Conservation (phyloP, 2,797 vertebrate genomes). For the Lepidocolaptes lacrymiger region DNA sequence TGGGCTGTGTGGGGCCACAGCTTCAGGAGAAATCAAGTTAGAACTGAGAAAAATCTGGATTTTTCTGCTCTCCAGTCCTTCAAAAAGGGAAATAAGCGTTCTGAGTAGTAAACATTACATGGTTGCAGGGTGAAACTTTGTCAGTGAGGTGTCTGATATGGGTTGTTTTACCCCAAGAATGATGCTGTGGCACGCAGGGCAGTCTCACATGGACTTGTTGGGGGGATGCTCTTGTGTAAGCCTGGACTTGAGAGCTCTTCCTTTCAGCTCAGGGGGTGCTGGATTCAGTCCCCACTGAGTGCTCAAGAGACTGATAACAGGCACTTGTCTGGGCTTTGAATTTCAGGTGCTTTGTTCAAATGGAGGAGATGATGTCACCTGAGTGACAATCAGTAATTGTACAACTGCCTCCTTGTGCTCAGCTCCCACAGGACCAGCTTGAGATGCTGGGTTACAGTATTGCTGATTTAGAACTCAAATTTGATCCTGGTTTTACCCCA, state of each 20-base stretch:
- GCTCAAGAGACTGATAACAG: background rate
- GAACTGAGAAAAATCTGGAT: background rate
- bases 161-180: background rate
- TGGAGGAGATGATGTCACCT: rapidly evolving
- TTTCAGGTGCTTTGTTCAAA: background rate
- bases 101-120: background rate
- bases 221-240: background rate
- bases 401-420: background rate
- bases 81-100: background rate
- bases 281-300: background rate
- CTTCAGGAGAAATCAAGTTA: background rate
- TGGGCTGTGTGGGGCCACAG: background rate
- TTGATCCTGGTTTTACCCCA: background rate
- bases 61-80: background rate
- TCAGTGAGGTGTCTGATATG: rapidly evolving
- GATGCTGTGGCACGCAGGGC: background rate
- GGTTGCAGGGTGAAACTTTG: background rate
- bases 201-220: rapidly evolving
- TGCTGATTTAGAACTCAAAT: background rate
- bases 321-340: background rate
- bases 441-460: background rate
- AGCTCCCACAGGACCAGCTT: background rate
- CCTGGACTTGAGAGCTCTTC: background rate
- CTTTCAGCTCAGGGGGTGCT: background rate
- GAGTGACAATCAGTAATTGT: background rate